phyloP scores from a whole-genome alignment of 2,113 vertebrate species.

The Cavia aperea region DNA sequence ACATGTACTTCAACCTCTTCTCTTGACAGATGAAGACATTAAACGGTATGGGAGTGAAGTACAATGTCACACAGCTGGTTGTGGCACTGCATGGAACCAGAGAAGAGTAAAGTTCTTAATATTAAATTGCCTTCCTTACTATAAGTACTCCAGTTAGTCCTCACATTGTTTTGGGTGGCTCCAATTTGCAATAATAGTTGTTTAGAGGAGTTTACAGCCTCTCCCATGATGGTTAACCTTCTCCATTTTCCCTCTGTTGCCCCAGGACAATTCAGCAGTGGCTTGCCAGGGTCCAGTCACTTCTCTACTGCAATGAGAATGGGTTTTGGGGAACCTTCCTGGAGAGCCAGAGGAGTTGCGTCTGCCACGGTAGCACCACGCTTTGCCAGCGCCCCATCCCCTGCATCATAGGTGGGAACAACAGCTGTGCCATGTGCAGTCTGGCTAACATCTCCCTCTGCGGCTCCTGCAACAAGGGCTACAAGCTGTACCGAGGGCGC shows the following conservation, averaged over 20 bases:
- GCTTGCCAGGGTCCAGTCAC: constrained; percentile 96
- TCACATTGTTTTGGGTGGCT: not conserved
- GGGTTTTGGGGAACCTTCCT: constrained; percentile 98
- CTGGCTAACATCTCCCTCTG: constrained; percentile 98
- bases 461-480: constrained; percentile 99
- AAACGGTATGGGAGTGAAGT: not conserved
- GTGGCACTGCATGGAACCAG: fast-evolving
- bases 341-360: constrained; percentile 95
- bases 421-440: constrained; percentile 99
- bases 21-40: not conserved
- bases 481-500: constrained; percentile 95
- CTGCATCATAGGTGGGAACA: constrained; percentile 96
- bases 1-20: not conserved
- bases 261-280: constrained; percentile 96
- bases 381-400: constrained; percentile 97
- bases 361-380: constrained; percentile 93
- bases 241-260: constrained; percentile 41
- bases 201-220: too few relatives aligned
- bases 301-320: constrained; percentile 99
- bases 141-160: fast-evolving
- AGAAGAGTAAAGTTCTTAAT: not conserved
- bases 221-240: not conserved
- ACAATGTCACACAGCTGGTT: not conserved
- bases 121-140: not conserved
- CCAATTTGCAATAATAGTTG: too few relatives aligned